Base-by-base conservation (phyloP, 2,888 invertebrate genomes). In the Ochropacha duplaris region DNA sequence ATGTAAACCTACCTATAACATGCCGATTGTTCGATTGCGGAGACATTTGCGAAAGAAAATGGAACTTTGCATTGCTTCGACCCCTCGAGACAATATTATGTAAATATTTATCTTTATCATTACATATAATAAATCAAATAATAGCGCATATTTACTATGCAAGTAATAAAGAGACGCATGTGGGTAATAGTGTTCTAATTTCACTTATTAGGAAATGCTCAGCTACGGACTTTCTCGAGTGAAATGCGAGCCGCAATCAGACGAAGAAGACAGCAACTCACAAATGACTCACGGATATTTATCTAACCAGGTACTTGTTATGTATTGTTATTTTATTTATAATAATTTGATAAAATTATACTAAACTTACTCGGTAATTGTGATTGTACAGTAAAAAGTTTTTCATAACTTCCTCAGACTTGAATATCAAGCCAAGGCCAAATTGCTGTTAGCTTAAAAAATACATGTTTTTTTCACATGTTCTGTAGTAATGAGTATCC, bases 221-320 rank as follows among this genome's bases (percentile, higher is more conserved):
- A 84, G 87, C 57, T 68, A 84, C 77, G 86, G 80, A 57, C 61
- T 71, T 60, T 68, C 70, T 60, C 76, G 66, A 63, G 84, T 92
- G 64, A 92, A 91, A 80, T 78, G 85, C 79, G 92, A 92, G 69
- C 88, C 88, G 59, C 74, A 69, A 24, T 87, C 89, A 6, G 90
- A 89, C 57, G 88, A 87, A 59, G 89, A 91, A 62, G 87, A 88
- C 63, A 78, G 76, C 68, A 76, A 81, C 58, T 78, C 83, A 26
- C 87, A 83, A 56, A 79, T 82, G 67, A 65, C 81, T 22, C 78
- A 80, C 61, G 69, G 65, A 61, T 87, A 82, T 64, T 67, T 81
- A 31, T 69, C 71, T 54, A 76, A 67, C 66, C 83, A 86, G 83
- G 90, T 89, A 80, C 34, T 12, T 34, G 34, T 14, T 34, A 34